Evolutionary conservation across 2,888 invertebrate species (phyloP), one percentile per base, ranked within the genome.

Genomic region (Agonum fuliginosum): DNA sequence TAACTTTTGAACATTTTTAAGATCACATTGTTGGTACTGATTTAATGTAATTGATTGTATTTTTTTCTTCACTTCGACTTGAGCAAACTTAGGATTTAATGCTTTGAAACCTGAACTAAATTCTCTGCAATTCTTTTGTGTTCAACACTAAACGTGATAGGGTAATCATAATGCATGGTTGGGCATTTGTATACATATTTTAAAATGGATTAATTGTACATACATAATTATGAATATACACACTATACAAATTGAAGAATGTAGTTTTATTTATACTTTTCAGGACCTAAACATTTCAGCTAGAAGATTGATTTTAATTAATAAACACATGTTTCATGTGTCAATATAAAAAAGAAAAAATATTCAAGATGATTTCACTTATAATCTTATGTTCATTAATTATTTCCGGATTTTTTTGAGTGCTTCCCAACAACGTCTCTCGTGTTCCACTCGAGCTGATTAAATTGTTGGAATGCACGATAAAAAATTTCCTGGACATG

Each of bases 191-290:
- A 72, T 72, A 72, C 72, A 72, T 72, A 72, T 72, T 72, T 72
- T 72, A 72, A 72, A 72, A 72, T 72, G 54, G 54, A 72, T 72
- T 72, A 51, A 72, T 72, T 72, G 72, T 72, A 72, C 72, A 72
- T 72, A 72, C 51, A 72, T 72, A 34, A 72, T 72, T 24, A 72
- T 72, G 54, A 72, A 72, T 72, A 72, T 54, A 72, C 72, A 72
- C 37, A 72, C 67, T 72, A 72, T 72, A 72, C 54, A 72, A 72
- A 72, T 72, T 72, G 37, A 71, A 30, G 10, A 34, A 12, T 6
- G 30, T 3, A 12, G 34, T 54, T 54, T 72, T 51, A 54, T 72
- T 67, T 41, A 54, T n/a, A n/a, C n/a, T n/a, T n/a, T n/a, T n/a
- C n/a, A n/a, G n/a, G n/a, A n/a, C 34, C 8, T 8, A 34, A 34